Evolutionary conservation across 2,113 vertebrate genomes (phyloP).

Genomic region (Ammodytes dubius): DNA sequence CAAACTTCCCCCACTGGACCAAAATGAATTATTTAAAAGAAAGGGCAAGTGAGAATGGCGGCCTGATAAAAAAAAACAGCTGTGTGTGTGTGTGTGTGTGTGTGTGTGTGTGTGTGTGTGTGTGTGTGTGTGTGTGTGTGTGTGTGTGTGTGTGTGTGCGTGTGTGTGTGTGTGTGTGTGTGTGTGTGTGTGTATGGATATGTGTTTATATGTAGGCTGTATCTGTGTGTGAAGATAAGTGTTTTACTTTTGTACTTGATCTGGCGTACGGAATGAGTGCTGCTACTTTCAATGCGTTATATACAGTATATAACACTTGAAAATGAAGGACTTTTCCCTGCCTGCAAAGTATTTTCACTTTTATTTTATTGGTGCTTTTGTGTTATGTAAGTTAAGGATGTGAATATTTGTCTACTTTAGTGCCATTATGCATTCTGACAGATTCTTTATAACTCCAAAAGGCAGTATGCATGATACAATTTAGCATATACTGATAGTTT

Average conservation of each 20-base stretch:
- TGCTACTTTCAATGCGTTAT: neutral
- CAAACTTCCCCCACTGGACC: constrained; percentile 56
- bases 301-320: neutral
- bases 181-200: neutral
- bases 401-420: neutral
- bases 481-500: neutral
- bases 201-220: neutral
- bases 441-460: neutral
- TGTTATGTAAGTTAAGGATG: neutral
- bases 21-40: constrained; percentile 68
- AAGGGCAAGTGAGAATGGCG: constrained; percentile 47
- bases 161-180: constrained; percentile 4
- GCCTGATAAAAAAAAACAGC: constrained; percentile 50
- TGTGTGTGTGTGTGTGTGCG: constrained; percentile 23
- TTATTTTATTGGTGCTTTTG: neutral
- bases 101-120: neutral
- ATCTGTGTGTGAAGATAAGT: neutral
- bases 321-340: neutral
- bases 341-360: neutral
- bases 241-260: constrained; percentile 7
- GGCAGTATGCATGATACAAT: neutral
- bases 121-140: constrained; percentile 4
- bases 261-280: neutral
- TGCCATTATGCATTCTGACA: neutral
- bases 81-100: neutral